phyloP scores from a whole-genome alignment of 2,113 vertebrate species.

The Tychaedon coryphoeus region DNA sequence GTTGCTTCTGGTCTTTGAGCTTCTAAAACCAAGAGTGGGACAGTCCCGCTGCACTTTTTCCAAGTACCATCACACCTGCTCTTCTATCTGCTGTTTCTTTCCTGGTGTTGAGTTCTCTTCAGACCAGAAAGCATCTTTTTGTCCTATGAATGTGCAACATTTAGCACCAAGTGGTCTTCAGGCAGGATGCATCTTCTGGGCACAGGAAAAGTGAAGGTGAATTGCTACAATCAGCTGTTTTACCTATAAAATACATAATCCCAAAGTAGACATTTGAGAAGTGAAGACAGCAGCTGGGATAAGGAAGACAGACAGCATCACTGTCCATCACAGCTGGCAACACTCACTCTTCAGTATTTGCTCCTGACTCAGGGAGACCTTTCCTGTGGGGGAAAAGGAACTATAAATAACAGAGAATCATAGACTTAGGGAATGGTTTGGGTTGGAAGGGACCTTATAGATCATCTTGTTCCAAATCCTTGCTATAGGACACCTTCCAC shows the following conservation, averaged over 20 bases:
- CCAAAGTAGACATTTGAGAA: neutral
- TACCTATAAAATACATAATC: neutral
- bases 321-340: neutral
- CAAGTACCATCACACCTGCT: neutral
- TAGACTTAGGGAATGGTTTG: neutral
- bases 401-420: neutral
- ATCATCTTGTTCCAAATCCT: neutral
- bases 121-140: neutral
- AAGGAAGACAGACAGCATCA: neutral
- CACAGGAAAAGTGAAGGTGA: neutral
- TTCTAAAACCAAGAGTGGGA: neutral
- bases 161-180: neutral
- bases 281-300: neutral
- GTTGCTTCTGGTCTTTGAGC: neutral
- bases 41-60: neutral
- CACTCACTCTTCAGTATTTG: neutral
- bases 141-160: neutral
- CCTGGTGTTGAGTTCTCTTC: neutral
- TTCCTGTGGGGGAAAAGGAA: neutral
- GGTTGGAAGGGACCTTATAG: neutral
- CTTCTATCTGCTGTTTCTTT: neutral
- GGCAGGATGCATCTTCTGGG: neutral
- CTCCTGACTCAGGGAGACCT: neutral
- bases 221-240: fast-evolving
- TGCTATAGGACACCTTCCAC: neutral